phyloP scores from a whole-genome alignment of 92 coral and sea anemone species.

The Porites cylindrica region DNA sequence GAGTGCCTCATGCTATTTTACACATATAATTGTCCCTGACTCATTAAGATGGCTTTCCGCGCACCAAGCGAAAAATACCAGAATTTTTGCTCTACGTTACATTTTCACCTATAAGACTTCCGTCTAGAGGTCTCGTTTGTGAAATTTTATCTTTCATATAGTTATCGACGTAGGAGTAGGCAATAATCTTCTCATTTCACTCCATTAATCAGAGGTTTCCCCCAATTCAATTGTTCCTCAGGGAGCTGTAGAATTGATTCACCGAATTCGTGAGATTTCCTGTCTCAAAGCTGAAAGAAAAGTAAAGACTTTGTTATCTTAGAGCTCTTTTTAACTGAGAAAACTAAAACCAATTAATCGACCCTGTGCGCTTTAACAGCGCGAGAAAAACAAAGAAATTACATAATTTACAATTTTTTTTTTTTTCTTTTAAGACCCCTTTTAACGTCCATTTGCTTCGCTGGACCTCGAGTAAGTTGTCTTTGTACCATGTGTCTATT shows the following conservation, averaged over 20 bases:
- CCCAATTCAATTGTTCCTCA: slow-evolving; percentile 1
- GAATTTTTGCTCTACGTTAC: neutral
- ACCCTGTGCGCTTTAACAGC: too few relatives aligned
- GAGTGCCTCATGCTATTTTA: neutral
- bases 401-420: too few relatives aligned
- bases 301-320: neutral
- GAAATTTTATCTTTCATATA: neutral
- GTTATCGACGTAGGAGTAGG: neutral
- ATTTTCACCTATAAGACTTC: too few relatives aligned
- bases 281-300: slow-evolving; percentile 69
- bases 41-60: neutral
- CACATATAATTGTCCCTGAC: neutral
- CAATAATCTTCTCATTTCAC: neutral
- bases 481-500: too few relatives aligned
- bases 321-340: too few relatives aligned
- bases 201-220: slow-evolving; percentile 24
- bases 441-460: too few relatives aligned
- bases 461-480: too few relatives aligned
- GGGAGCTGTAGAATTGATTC: neutral
- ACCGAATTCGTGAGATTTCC: slow-evolving; percentile 64
- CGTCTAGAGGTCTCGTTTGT: too few relatives aligned
- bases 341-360: too few relatives aligned
- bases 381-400: too few relatives aligned
- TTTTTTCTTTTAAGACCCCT: too few relatives aligned
- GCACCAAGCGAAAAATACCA: neutral